Evolutionary conservation across 2,113 vertebrate species (phyloP).

Genomic region (Dasyornis broadbenti): DNA sequence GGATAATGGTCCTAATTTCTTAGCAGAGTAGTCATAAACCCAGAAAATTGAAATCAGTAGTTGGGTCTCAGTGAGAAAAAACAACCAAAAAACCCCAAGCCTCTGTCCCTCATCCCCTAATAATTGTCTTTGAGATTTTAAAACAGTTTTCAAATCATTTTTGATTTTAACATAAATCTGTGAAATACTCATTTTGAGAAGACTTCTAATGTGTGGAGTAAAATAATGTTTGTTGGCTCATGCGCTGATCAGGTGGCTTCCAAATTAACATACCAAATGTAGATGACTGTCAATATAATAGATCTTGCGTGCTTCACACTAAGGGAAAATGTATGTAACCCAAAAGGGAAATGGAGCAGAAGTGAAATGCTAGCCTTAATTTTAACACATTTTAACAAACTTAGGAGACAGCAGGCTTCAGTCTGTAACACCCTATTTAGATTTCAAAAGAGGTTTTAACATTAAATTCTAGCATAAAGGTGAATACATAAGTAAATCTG

Average conservation of each 20-base stretch:
- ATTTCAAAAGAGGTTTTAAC: not conserved
- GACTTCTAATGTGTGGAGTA: not conserved
- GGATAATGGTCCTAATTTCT: not conserved
- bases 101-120: accelerated
- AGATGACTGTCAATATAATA: not conserved
- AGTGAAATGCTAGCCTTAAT: not conserved
- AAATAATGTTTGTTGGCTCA: not conserved
- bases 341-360: not conserved
- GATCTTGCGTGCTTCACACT: not conserved
- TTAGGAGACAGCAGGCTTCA: not conserved
- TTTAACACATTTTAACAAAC: not conserved
- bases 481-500: not conserved
- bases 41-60: not conserved
- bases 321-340: not conserved
- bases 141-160: not conserved
- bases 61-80: not conserved
- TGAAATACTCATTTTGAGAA: not conserved
- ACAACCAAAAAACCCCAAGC: not conserved
- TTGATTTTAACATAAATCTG: not conserved
- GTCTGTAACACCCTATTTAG: not conserved
- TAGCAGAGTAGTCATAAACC: not conserved
- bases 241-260: not conserved
- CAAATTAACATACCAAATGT: not conserved
- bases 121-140: not conserved
- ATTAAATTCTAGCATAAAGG: not conserved